These are phyloP conservation scores for Drosophila nigrodunni DNA, from an alignment of 1,140 invertebrate species.

Conservation along the genomic window DNA sequence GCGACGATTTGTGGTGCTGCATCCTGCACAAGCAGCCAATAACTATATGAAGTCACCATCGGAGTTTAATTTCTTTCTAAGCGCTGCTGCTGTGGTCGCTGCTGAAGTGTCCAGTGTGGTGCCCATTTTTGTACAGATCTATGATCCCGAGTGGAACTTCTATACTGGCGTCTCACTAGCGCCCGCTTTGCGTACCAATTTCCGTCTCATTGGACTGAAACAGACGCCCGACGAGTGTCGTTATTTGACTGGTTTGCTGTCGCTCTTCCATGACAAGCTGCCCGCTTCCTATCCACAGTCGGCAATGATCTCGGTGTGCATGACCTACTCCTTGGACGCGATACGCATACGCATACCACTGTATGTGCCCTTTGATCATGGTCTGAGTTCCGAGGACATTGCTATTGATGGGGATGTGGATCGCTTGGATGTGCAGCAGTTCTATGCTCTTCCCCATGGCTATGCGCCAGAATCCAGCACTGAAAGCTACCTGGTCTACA, in stretches of 20 bases:
- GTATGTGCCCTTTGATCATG: conserved; percentile 71
- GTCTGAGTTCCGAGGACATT: conserved; percentile 59
- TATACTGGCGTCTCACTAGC: conserved; percentile 92
- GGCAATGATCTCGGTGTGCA: conserved; percentile 89
- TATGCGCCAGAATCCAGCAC: conserved; percentile 92
- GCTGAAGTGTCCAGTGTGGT: conserved; percentile 92
- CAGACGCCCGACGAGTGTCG: conserved; percentile 92
- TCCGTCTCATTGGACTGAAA: conserved; percentile 95
- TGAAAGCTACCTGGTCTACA: conserved; percentile 92
- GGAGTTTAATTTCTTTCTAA: conserved; percentile 93
- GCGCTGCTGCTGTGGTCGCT: conserved; percentile 93
- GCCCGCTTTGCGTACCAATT: conserved; percentile 90
- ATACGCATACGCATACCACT: conserved; percentile 86
- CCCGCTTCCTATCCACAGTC: conserved; percentile 88
- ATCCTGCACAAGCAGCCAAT: conserved; percentile 86
- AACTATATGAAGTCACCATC: conserved; percentile 89
- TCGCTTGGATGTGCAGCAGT: conserved; percentile 52
- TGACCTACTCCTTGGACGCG: conserved; percentile 93
- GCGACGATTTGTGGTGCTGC: conserved; percentile 92
- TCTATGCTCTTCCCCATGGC: conserved; percentile 92
- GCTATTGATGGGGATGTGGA: conserved; percentile 52
- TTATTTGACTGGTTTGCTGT: conserved; percentile 91
- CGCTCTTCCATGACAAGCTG: conserved; percentile 92
- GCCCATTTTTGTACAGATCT: conserved; percentile 94
- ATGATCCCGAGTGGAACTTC: conserved; percentile 92